Base-by-base conservation (phyloP, 2,797 vertebrate genomes). In the Apogon talboti region DNA sequence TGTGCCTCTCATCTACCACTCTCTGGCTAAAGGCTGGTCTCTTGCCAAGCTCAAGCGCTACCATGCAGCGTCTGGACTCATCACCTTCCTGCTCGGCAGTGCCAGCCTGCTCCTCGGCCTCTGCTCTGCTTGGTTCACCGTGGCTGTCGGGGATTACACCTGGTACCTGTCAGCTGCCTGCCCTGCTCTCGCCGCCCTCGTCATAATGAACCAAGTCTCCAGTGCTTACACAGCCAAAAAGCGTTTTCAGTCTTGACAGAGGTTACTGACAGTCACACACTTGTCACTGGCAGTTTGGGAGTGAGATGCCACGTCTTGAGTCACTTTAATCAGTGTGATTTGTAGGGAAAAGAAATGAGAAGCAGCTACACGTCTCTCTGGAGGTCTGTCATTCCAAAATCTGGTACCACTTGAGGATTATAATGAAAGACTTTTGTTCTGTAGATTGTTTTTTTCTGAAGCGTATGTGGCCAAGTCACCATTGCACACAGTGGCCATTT, bases 201-300 rank as follows among this genome's bases (percentile, higher is more conserved):
- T 96, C 63, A 86, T 99, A 65, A 99, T 99, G 96, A 97, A 91
- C 86, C 98, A 99, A 85, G 95, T 99, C 71, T 97, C 95, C 85
- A 95, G 93, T 0, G 93, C 96, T 0, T 98, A 99, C 83, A 86
- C 95, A 71, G 95, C 95, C 41, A 96, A 94, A 79, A 98, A 97
- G 76, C 94, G 94, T 42, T 87, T 95, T 54, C 95, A 97, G 85
- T 96, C 94, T 12, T 94, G 79, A 93, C 12, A 13, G 45, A 58
- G 38, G 60, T 28, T 37, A 14, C 14, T 0, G 6, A 65, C 12
- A 43, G 10, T 53, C 13, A 71, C 15, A 15, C 40, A 52, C 18
- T 15, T 13, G 6, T 49, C 13, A 43, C 35, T 9, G 42, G 15
- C n/a, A 6, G 6, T 42, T 49, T 38, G 14, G 16, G 13, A 13